These are phyloP conservation scores for Lomographa bimaculata DNA, from an alignment of 2,888 invertebrate genomes.

Conservation along the genomic window DNA sequence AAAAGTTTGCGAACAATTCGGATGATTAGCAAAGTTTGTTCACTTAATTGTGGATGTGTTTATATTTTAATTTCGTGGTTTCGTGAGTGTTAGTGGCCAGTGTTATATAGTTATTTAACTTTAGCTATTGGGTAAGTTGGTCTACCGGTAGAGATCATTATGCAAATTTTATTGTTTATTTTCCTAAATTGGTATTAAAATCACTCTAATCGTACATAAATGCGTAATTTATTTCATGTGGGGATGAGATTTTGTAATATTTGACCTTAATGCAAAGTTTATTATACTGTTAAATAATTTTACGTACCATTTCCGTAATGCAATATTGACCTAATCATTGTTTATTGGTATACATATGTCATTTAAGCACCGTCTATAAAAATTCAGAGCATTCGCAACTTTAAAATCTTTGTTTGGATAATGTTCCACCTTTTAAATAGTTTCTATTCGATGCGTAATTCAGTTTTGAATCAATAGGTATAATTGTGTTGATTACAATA, in stretches of 20 bases:
- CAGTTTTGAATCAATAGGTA: too few relatives aligned
- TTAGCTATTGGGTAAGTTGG: slow-evolving; percentile 37
- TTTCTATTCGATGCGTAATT: too few relatives aligned
- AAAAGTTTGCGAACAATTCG: slow-evolving; percentile 59
- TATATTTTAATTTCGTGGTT: slow-evolving; percentile 46
- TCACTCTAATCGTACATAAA: slow-evolving; percentile 8
- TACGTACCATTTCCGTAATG: too few relatives aligned
- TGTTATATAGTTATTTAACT: slow-evolving; percentile 44
- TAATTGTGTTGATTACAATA: too few relatives aligned
- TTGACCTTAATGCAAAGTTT: slow-evolving; percentile 5
- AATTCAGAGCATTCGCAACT: too few relatives aligned
- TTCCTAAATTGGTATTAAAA: slow-evolving; percentile 8
- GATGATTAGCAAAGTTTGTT: slow-evolving; percentile 53
- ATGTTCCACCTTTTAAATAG: too few relatives aligned
- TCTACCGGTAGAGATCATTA: slow-evolving; percentile 8
- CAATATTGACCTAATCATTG: too few relatives aligned
- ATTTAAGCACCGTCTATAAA: too few relatives aligned
- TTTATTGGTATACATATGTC: too few relatives aligned
- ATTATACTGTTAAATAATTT: background rate
- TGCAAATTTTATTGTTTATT: slow-evolving; percentile 21
- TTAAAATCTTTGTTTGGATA: too few relatives aligned
- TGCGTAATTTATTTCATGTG: slow-evolving; percentile 2
- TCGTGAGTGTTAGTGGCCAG: slow-evolving; percentile 41
- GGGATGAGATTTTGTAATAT: slow-evolving; percentile 5
- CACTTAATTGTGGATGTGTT: slow-evolving; percentile 46